Percentiles rank a stretch among this genome's conserved stretches.
phyloP scores from a whole-genome alignment of 2,113 vertebrate genomes.

The Eudyptes chrysolophus region DNA sequence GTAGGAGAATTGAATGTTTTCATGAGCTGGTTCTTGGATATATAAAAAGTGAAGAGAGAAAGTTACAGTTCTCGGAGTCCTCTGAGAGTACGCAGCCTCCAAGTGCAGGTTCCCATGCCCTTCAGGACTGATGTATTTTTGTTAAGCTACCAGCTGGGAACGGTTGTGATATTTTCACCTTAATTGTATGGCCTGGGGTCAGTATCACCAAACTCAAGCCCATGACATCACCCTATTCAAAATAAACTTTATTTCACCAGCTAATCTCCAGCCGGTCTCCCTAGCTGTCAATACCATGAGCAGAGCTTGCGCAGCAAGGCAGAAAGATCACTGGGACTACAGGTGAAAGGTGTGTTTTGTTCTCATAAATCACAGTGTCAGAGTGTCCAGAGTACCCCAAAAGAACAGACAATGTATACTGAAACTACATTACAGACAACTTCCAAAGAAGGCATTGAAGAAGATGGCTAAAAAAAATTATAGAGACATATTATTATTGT shows the following conservation, averaged over 20 bases:
- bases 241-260: neutral
- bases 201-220: neutral
- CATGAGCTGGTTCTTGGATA: neutral
- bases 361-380: neutral
- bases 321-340: neutral
- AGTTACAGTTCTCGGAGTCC: neutral
- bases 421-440: neutral
- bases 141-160: neutral
- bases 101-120: conserved; percentile 23
- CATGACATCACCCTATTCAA: neutral
- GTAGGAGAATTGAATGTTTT: neutral
- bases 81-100: neutral
- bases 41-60: neutral
- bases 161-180: neutral
- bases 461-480: neutral
- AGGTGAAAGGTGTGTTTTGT: neutral
- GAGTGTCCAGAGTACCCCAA: neutral
- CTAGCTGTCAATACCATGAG: neutral
- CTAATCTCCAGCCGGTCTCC: neutral
- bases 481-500: neutral
- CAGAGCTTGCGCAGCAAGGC: neutral
- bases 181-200: neutral
- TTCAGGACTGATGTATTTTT: neutral
- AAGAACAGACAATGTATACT: fast-evolving
- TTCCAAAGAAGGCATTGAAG: neutral